These are phyloP conservation scores for Sturnira hondurensis DNA, from an alignment of 2,113 vertebrate genomes.

Conservation along the genomic window DNA sequence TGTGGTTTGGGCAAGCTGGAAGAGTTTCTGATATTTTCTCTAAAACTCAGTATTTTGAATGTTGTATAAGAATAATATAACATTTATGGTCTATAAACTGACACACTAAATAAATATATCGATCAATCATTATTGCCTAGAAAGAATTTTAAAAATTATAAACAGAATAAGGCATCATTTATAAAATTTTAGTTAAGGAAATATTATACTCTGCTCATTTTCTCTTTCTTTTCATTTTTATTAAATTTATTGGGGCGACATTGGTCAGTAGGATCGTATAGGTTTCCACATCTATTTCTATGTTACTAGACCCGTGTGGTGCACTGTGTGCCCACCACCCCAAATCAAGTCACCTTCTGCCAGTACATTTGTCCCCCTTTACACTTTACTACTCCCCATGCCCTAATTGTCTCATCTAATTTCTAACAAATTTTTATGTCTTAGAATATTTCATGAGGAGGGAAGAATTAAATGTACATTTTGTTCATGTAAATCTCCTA, in stretches of 20 bases:
- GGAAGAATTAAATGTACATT: not conserved
- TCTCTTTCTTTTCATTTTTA: no score
- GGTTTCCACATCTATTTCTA: no score
- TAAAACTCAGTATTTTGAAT: not conserved
- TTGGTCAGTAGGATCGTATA: no score
- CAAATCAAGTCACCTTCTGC: no score
- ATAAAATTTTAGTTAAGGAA: not conserved
- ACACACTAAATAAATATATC: not conserved
- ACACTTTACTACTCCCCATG: not conserved
- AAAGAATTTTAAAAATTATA: not conserved
- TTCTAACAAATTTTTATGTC: not conserved
- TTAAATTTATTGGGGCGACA: no score
- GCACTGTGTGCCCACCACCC: no score
- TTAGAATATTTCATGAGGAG: not conserved
- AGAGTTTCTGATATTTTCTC: conserved; percentile 43
- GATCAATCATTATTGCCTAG: not conserved
- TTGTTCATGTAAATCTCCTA: not conserved
- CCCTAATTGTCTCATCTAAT: not conserved
- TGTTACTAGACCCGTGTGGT: no score
- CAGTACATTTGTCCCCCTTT: no score
- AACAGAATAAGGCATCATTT: conserved; percentile 11
- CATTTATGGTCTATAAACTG: not conserved
- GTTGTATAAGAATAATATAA: not conserved
- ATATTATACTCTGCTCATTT: no score
- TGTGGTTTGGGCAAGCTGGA: not conserved